Percentiles rank a stretch among this genome's conserved stretches.
phyloP scores from a whole-genome alignment of 1,140 invertebrate genomes.

The Heliconius himera region DNA sequence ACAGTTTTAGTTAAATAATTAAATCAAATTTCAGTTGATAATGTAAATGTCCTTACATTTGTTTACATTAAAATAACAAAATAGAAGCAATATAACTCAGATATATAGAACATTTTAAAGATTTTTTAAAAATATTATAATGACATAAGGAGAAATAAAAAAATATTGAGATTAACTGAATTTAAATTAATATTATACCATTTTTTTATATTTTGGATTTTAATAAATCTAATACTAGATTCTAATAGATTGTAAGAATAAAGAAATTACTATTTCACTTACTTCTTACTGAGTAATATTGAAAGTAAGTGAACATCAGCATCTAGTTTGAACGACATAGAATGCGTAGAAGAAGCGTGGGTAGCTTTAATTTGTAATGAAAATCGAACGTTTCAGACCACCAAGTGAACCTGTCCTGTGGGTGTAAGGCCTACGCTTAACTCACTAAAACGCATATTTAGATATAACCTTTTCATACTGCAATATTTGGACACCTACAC shows the following conservation, averaged over 20 bases:
- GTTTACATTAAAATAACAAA: too few species aligned
- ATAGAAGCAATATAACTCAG: too few species aligned
- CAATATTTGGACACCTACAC: constrained; percentile 60
- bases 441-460: constrained; percentile 34
- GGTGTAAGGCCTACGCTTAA: constrained; percentile 67
- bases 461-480: constrained; percentile 39
- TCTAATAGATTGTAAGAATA: neutral
- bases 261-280: neutral
- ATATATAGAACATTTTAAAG: too few species aligned
- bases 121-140: too few species aligned
- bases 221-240: neutral
- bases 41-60: too few species aligned
- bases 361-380: constrained; percentile 76
- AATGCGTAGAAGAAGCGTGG: constrained; percentile 57
- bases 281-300: constrained; percentile 25
- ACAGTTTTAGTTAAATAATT: too few species aligned
- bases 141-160: too few species aligned
- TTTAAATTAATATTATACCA: too few species aligned
- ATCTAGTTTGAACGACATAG: constrained; percentile 26
- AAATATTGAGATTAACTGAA: too few species aligned
- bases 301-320: constrained; percentile 52
- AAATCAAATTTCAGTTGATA: too few species aligned
- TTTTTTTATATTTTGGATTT: too few species aligned
- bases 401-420: constrained; percentile 68
- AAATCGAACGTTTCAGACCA: constrained; percentile 72